Evolutionary conservation across 2,888 invertebrate species (phyloP), one percentile per base, ranked within the genome.

Genomic region (Drosophila kuntzei): DNA sequence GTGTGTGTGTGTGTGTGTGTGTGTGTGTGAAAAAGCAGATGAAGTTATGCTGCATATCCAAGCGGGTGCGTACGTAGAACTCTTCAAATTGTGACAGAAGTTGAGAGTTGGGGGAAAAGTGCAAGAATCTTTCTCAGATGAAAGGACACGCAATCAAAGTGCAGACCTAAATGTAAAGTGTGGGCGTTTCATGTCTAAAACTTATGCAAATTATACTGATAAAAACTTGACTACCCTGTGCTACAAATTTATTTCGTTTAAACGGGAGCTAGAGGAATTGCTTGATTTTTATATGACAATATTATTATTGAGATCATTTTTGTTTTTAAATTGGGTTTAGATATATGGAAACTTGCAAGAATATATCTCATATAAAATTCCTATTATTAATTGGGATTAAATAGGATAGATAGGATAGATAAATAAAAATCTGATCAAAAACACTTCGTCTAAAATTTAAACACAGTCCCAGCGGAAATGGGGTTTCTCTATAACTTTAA

Each of bases 1-100:
- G 6, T 63, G 46, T 57, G 41, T 29, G 41, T 53, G 59, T 51
- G 64, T 46, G 54, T 59, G 65, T 57, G 59, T 60, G 29, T 32
- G 20, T 53, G 20, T 46, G 25, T 49, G 60, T 59, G 50, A 43
- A 67, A 53, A 75, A 65, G 76, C 61, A 73, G 78, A 80, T 82
- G 63, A 66, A 63, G 76, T 79, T 71, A 64, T 60, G 63, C 39
- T 54, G 60, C 60, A 22, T 47, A 44, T 46, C 47, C 54, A 59
- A 65, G 54, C 63, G 60, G 34, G 44, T 74, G 62, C 22, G 51
- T 32, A 46, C 22, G 51, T 32, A 46, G 14, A 37, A 25, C 22
- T 25, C 53, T 41, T 41, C 39, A 29, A 29, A 29, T 41, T 41
- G 27, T 22, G 44, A 29, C 41, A 54, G 6, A 54, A 54, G 29